Base-by-base conservation (phyloP, 2,113 vertebrate species). In the Tragelaphus strepsiceros region DNA sequence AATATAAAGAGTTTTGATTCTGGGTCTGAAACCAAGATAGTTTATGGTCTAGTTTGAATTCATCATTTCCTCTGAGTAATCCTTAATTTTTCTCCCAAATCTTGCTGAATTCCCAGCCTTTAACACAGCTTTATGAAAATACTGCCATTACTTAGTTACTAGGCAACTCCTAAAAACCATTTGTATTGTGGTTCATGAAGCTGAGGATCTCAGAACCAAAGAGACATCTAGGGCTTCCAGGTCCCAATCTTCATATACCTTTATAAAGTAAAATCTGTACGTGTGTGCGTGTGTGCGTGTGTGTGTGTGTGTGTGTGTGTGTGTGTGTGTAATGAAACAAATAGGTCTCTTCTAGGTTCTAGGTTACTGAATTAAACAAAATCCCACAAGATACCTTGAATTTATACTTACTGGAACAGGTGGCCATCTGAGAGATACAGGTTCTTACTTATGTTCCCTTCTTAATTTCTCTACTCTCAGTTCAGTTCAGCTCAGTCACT, bases 31-130 rank as follows among this genome's bases (percentile, higher is more conserved):
- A 74, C 6, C 12, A 81, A 92, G 32, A 22, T 2, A 87, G 26
- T 77, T 80, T 84, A 88, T 49, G 80, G 46, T 89, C 56, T 64
- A 78, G 15, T 90, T 83, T 90, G n/a, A 64, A 82, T 83, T 67
- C 49, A 67, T 59, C 24, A 21, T 35, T 28, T 97, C 67, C n/a
- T 82, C 54, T 59, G 54, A 51, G 32, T 17, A 81, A 67, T 17
- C 32, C 59, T 82, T 92, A 30, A 51, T 85, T 80, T 46, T 88
- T n/a, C 21, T 58, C 49, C 4, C 71, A 92, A 94, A 10, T 8
- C 30, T 97, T 43, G 2, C 56, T 90, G 39, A 94, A 56, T 2
- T 58, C 35, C 17, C 35, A 39, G 59, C 43, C 30, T 89, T 74
- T 86, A 77, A 90, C 32, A 93, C 5, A 74, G 88, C 13, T 53